A percentile compares a stretch with the other conserved stretches of the same genome.
These are phyloP conservation scores for Thaumetopoea pityocampa DNA, from an alignment of 1,140 invertebrate species.

Conservation along the genomic window DNA sequence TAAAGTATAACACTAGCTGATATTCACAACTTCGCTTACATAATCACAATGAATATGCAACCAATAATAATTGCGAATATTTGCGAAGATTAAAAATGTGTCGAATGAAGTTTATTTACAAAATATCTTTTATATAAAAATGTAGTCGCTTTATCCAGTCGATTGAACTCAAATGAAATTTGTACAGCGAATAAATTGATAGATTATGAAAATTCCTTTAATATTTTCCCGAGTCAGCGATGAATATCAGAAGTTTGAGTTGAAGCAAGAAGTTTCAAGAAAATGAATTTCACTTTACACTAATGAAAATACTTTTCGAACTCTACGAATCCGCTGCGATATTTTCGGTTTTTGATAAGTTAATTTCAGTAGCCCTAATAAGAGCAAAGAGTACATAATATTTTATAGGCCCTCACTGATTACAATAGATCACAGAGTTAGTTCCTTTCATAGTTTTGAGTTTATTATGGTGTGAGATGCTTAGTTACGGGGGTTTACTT, in stretches of 20 bases:
- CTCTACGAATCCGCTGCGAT: slow-evolving; percentile 9
- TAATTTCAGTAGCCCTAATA: slow-evolving; percentile 6
- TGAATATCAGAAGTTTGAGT: slow-evolving; percentile 23
- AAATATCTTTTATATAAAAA: too few relatives aligned
- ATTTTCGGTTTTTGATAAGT: slow-evolving; percentile 15
- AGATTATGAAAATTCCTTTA: slow-evolving; percentile 23
- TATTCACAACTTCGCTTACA: too few relatives aligned
- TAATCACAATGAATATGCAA: too few relatives aligned
- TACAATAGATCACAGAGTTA: not conserved
- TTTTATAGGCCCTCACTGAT: not conserved
- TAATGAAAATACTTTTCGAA: slow-evolving; percentile 38
- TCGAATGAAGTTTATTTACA: too few relatives aligned
- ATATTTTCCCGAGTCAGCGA: slow-evolving; percentile 16
- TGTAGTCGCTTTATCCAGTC: too few relatives aligned
- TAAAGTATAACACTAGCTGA: too few relatives aligned
- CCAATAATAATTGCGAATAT: too few relatives aligned
- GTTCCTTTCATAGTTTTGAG: too few relatives aligned
- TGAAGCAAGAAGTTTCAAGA: slow-evolving; percentile 12
- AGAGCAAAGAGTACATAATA: not conserved
- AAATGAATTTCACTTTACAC: slow-evolving; percentile 32
- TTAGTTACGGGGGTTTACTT: too few relatives aligned
- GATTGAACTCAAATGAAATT: too few relatives aligned
- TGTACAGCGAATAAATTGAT: slow-evolving; percentile 16
- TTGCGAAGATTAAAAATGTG: too few relatives aligned
- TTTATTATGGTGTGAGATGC: too few relatives aligned